Percentiles rank a stretch among this genome's conserved stretches.
phyloP scores from a whole-genome alignment of 1,140 invertebrate species.

The Aphaenogaster ashmeadi region DNA sequence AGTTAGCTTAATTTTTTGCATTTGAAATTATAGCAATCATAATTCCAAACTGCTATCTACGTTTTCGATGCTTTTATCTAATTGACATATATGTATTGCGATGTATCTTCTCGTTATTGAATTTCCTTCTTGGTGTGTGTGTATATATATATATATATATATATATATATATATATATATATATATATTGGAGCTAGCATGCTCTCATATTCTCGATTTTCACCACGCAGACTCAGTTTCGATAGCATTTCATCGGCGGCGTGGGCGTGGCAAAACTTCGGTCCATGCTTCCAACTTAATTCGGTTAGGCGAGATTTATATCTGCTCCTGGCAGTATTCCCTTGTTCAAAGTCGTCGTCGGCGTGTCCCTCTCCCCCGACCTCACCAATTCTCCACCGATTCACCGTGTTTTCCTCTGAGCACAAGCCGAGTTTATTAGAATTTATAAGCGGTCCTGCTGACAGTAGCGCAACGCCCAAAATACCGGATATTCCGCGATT shows the following conservation, averaged over 20 bases:
- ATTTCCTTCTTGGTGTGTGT: neutral
- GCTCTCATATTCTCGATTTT: slow-evolving; percentile 64
- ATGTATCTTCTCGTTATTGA: slow-evolving; percentile 30
- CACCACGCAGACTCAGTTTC: slow-evolving; percentile 75
- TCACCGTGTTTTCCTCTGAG: slow-evolving; percentile 49
- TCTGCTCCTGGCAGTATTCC: slow-evolving; percentile 67
- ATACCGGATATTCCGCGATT: slow-evolving; percentile 69
- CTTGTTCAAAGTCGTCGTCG: slow-evolving; percentile 57
- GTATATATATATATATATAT: no score
- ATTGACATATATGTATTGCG: neutral
- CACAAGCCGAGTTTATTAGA: slow-evolving; percentile 78
- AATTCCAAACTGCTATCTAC: neutral
- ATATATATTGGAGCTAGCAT: neutral
- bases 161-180: no score
- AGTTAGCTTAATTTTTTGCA: neutral
- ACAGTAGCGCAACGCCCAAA: slow-evolving; percentile 80
- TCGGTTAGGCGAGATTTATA: slow-evolving; percentile 83
- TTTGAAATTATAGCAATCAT: neutral
- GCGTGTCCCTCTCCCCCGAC: slow-evolving; percentile 13
- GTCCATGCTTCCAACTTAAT: slow-evolving; percentile 80
- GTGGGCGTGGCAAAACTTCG: slow-evolving; percentile 79
- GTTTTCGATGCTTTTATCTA: neutral
- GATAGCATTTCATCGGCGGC: slow-evolving; percentile 78
- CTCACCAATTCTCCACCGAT: slow-evolving; percentile 34
- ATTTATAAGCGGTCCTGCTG: slow-evolving; percentile 80